These are phyloP conservation scores for Anguilla rostrata DNA, from an alignment of 2,113 vertebrate species.

Conservation along the genomic window DNA sequence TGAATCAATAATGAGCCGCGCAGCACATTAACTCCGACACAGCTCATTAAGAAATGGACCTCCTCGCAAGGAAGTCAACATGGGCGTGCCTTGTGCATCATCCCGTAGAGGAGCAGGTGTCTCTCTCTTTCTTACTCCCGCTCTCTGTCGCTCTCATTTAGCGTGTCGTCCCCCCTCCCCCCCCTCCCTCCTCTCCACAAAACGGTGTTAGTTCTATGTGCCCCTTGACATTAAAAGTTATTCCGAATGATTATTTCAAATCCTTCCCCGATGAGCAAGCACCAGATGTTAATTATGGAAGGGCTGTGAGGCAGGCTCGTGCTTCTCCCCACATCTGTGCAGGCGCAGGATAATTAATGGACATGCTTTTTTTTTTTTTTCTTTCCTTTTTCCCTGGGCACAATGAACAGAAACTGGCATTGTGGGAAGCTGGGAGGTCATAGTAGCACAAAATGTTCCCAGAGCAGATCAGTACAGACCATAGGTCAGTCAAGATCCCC, in stretches of 20 bases:
- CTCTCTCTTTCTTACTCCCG: neutral
- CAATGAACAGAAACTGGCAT: conserved; percentile 9
- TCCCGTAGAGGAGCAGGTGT: neutral
- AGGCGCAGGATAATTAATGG: conserved; percentile 22
- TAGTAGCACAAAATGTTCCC: neutral
- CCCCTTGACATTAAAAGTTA: conserved; percentile 13
- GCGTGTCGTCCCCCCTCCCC: neutral
- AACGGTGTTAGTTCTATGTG: conserved; percentile 7
- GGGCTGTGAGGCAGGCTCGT: conserved; percentile 4
- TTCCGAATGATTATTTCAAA: conserved; percentile 21
- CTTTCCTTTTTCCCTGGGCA: conserved; percentile 6
- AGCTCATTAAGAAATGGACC: neutral
- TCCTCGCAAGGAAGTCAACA: neutral
- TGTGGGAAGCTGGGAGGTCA: neutral
- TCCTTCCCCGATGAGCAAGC: conserved; percentile 14
- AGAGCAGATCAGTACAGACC: neutral
- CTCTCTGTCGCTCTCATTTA: neutral
- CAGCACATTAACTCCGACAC: neutral
- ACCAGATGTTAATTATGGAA: conserved; percentile 27
- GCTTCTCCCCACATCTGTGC: conserved; percentile 20
- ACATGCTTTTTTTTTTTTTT: neutral
- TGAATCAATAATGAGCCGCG: neutral
- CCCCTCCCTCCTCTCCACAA: neutral
- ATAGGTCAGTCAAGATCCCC: neutral
- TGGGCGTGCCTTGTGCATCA: neutral